phyloP scores from a whole-genome alignment of 2,113 vertebrate species.

The Thunnus thynnus region DNA sequence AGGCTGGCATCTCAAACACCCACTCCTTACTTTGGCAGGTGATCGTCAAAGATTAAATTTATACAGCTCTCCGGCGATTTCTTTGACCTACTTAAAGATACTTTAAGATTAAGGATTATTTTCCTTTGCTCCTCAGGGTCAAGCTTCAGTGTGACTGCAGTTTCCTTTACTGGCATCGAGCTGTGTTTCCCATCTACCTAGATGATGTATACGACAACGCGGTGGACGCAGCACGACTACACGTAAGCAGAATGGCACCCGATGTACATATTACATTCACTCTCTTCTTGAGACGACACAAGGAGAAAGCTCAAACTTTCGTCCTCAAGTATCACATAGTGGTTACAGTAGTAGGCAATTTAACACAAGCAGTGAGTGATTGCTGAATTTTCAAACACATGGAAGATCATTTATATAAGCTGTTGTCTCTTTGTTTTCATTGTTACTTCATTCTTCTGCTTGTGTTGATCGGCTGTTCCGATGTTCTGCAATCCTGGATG shows the following conservation, averaged over 20 bases:
- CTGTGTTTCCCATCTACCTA: constrained; percentile 98
- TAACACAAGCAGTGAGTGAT: no score
- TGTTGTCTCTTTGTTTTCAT: neutral
- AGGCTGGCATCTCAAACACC: neutral
- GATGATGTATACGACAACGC: constrained; percentile 97
- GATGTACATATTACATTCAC: neutral
- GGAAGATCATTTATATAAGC: neutral
- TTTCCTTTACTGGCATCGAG: constrained; percentile 98
- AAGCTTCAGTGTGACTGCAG: constrained; percentile 94
- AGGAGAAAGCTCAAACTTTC: no score
- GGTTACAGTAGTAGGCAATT: no score
- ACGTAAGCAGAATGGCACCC: constrained; percentile 84
- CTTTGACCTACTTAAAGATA: neutral
- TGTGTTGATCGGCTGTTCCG: neutral
- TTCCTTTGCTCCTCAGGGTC: constrained; percentile 85
- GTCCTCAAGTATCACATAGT: no score
- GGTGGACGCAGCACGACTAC: constrained; percentile 94
- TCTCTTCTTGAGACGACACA: no score
- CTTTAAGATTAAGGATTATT: neutral
- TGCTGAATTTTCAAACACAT: no score
- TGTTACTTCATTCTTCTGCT: neutral
- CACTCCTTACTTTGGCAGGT: neutral
- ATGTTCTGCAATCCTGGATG: neutral
- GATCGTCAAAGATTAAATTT: neutral
- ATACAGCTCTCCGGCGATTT: neutral